These are phyloP conservation scores for Hephaestus fuliginosus DNA, from an alignment of 2,797 vertebrate genomes.

Conservation along the genomic window DNA sequence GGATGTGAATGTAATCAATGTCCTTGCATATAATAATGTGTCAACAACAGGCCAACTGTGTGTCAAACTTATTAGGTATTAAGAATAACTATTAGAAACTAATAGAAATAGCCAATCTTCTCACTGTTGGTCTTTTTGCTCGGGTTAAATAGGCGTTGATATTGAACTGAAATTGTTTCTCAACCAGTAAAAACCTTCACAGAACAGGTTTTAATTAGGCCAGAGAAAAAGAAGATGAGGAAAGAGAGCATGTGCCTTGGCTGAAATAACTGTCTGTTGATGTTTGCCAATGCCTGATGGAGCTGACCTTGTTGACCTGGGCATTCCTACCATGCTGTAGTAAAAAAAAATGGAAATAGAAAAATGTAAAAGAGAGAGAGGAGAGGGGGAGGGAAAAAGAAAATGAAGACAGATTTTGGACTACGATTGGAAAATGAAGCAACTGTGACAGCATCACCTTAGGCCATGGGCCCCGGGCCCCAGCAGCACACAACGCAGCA, in stretches of 20 bases:
- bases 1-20: background rate
- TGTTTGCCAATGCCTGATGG: background rate
- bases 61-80: background rate
- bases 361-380: constrained; percentile 8
- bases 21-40: background rate
- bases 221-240: background rate
- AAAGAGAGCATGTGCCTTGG: background rate
- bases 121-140: too few relatives aligned
- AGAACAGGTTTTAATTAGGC: too few relatives aligned
- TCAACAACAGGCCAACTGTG: background rate
- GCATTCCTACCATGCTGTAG: background rate
- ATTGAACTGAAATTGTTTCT: too few relatives aligned
- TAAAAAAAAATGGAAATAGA: background rate
- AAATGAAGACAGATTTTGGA: constrained; percentile 62
- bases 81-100: too few relatives aligned
- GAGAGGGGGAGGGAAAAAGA: background rate
- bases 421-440: constrained; percentile 84
- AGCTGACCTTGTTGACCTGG: background rate
- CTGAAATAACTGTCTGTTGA: background rate
- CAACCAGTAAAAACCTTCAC: too few relatives aligned
- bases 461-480: constrained; percentile 71
- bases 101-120: too few relatives aligned
- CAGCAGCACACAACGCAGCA: constrained; percentile 75
- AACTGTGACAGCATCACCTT: constrained; percentile 86
- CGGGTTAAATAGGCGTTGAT: too few relatives aligned